These are phyloP conservation scores for Xyrichtys novacula DNA, from an alignment of 2,797 vertebrate species.

Conservation along the genomic window DNA sequence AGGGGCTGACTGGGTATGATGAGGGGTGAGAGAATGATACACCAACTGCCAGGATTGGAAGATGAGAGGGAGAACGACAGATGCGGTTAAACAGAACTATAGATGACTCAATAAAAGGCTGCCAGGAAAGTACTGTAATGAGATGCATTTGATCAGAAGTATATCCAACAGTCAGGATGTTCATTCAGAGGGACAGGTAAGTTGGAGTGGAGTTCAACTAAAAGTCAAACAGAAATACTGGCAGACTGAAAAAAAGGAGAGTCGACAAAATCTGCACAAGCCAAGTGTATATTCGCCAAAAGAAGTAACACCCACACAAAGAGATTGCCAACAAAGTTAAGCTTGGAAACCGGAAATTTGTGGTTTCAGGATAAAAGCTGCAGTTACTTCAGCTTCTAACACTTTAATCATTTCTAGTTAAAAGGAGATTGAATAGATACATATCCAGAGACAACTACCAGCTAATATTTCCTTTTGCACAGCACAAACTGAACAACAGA, in stretches of 20 bases:
- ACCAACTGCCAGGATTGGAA: conserved; percentile 47
- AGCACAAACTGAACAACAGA: too few species aligned
- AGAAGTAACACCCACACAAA: not conserved
- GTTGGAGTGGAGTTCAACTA: conserved; percentile 32
- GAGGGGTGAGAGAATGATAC: conserved; percentile 47
- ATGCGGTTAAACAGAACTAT: conserved; percentile 54
- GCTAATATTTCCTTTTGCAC: too few species aligned
- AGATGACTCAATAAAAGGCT: conserved; percentile 49
- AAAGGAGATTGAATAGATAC: too few species aligned
- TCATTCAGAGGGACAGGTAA: conserved; percentile 48
- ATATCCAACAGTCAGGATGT: conserved; percentile 45
- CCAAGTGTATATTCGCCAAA: conserved; percentile 10
- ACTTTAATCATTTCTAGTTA: too few species aligned
- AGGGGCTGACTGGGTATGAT: conserved; percentile 46
- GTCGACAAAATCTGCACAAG: conserved; percentile 6
- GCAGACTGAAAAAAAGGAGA: conserved; percentile 35
- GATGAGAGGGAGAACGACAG: conserved; percentile 52
- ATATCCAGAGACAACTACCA: too few species aligned
- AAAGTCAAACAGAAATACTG: conserved; percentile 32
- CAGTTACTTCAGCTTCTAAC: too few species aligned
- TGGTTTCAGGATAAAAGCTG: not conserved
- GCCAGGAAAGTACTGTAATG: conserved; percentile 60
- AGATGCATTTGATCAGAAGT: conserved; percentile 63
- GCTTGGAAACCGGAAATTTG: not conserved
- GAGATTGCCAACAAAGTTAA: conserved; percentile 10